phyloP scores from a whole-genome alignment of 2,797 vertebrate genomes.

The Crenuchus spilurus region DNA sequence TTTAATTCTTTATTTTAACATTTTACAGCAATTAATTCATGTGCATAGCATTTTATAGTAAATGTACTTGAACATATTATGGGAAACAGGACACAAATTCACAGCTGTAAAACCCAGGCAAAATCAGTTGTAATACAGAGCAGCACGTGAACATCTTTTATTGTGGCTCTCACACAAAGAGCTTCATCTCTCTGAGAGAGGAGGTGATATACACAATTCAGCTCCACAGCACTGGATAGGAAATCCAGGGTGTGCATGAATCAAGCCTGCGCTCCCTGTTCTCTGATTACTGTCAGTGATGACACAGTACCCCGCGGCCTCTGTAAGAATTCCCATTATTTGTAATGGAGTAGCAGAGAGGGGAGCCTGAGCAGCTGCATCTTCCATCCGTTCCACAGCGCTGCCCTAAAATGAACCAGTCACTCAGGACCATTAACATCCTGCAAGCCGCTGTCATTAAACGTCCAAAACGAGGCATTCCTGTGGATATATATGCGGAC shows the following conservation, averaged over 20 bases:
- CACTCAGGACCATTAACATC: conserved; percentile 67
- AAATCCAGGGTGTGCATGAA: conserved; percentile 39
- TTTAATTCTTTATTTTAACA: background rate
- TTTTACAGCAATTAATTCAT: background rate
- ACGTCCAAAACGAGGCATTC: conserved; percentile 63
- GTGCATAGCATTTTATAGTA: background rate
- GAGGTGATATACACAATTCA: conserved; percentile 43
- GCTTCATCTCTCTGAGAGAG: conserved; percentile 1
- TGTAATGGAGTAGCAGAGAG: conserved; percentile 47
- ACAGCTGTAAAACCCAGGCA: background rate
- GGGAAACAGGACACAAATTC: conserved; percentile 4
- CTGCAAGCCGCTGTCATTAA: conserved; percentile 65
- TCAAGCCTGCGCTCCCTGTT: conserved; percentile 42
- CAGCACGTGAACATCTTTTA: conserved; percentile 40
- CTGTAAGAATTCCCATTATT: conserved; percentile 33
- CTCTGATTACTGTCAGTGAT: conserved; percentile 64
- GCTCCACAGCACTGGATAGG: conserved; percentile 14
- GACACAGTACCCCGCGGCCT: conserved; percentile 62
- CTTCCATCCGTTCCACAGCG: conserved; percentile 74
- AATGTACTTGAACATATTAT: background rate
- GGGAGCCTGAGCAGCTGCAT: conserved; percentile 66
- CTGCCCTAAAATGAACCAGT: conserved; percentile 63
- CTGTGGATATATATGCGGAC: background rate
- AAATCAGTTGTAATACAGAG: conserved; percentile 26
- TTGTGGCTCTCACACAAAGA: conserved; percentile 34